phyloP scores from a whole-genome alignment of 2,888 invertebrate genomes.

The Heteromurus nitidus region DNA sequence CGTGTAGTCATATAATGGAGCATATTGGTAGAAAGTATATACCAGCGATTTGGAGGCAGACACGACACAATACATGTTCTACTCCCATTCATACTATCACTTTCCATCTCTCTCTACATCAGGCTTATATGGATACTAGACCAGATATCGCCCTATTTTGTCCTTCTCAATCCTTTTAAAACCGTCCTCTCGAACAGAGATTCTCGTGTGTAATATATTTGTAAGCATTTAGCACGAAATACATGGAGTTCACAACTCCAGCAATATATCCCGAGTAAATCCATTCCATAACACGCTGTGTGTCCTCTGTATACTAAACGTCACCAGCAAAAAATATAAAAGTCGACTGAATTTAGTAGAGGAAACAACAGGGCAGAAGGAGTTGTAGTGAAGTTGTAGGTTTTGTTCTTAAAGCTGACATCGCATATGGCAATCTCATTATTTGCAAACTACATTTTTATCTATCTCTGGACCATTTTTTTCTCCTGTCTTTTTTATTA shows the following conservation, averaged over 20 bases:
- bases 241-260: conserved; percentile 5
- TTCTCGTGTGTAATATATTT: conserved; percentile 16
- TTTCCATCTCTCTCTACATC: background rate
- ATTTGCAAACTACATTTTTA: conserved; percentile 17
- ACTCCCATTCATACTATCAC: conserved; percentile 4
- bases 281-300: background rate
- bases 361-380: background rate
- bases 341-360: background rate
- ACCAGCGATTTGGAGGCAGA: background rate
- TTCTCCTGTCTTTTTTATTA: conserved; percentile 40
- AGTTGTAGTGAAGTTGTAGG: background rate
- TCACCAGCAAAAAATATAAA: conserved; percentile 16
- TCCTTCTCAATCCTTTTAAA: conserved; percentile 8
- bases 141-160: background rate
- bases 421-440: conserved; percentile 51
- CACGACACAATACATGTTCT: background rate
- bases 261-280: background rate
- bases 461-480: conserved; percentile 68
- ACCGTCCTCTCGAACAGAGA: conserved; percentile 18
- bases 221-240: conserved; percentile 23
- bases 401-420: conserved; percentile 22
- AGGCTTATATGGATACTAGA: background rate
- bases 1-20: too few relatives aligned
- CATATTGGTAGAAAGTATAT: conserved; percentile 5
- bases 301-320: background rate